Conservation (phyloP, 2,888 invertebrate species). For the Melinaea menophilus region DNA sequence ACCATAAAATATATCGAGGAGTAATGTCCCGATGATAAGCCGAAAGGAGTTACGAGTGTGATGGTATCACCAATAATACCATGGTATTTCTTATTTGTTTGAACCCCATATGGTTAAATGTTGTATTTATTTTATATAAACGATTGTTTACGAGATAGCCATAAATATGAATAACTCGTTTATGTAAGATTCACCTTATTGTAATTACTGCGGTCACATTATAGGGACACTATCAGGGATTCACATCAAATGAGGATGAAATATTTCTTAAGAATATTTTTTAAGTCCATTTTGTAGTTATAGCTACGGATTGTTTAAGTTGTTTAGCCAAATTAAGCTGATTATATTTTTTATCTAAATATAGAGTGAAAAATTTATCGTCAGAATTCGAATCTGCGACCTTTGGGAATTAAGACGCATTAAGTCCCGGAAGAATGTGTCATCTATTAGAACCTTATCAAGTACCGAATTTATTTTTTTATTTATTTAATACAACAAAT, state of each 20-base stretch:
- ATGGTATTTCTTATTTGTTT: constrained; percentile 33
- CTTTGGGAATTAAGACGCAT: no score
- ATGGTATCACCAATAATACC: constrained; percentile 30
- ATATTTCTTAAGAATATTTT: no score
- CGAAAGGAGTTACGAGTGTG: constrained; percentile 25
- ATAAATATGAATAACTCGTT: constrained; percentile 29
- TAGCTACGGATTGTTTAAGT: no score
- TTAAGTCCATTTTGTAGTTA: no score
- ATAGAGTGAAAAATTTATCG: no score
- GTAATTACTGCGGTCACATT: constrained; percentile 30
- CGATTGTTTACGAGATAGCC: constrained; percentile 31
- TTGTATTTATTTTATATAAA: constrained; percentile 31
- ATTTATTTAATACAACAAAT: no score
- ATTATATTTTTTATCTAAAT: no score
- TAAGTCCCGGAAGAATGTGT: no score
- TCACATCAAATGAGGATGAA: constrained; percentile 29
- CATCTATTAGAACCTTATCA: no score
- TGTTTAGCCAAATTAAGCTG: no score
- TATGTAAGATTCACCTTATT: constrained; percentile 29
- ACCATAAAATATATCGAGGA: constrained; percentile 52
- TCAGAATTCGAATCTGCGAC: no score
- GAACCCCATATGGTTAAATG: constrained; percentile 21
- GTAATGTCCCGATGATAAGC: constrained; percentile 26
- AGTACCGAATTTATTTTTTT: no score
- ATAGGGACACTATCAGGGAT: constrained; percentile 24